Conservation (phyloP, 2,113 vertebrate genomes). For the Theristicus caerulescens region DNA sequence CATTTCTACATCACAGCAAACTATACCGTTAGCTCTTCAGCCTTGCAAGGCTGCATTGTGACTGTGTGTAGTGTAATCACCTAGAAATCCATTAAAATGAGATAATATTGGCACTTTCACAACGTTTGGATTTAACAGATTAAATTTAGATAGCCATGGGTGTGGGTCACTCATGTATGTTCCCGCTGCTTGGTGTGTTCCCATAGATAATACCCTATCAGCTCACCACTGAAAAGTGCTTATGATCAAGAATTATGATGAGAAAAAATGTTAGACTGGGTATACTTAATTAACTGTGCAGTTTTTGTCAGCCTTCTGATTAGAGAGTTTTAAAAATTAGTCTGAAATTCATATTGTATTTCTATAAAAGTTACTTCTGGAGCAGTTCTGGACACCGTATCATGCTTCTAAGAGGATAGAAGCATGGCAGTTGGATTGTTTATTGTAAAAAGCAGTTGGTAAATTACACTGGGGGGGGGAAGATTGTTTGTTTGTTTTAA, state of each 20-base stretch:
- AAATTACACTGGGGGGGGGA: fast-evolving
- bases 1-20: not conserved
- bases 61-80: not conserved
- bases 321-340: not conserved
- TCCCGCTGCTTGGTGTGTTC: not conserved
- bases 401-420: not conserved
- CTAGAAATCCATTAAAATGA: not conserved
- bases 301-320: not conserved
- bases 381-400: not conserved
- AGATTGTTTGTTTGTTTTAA: not conserved
- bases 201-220: not conserved
- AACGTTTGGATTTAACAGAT: not conserved
- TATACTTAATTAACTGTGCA: not conserved
- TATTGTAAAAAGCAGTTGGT: not conserved
- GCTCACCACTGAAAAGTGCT: not conserved
- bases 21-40: fast-evolving
- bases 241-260: not conserved
- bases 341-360: not conserved
- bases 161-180: not conserved
- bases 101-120: not conserved
- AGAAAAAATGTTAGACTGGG: not conserved
- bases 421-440: not conserved
- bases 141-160: not conserved
- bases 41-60: not conserved
- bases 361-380: not conserved